Evolutionary conservation across 2,797 vertebrate genomes (phyloP).

Genomic region (Microchirus variegatus): DNA sequence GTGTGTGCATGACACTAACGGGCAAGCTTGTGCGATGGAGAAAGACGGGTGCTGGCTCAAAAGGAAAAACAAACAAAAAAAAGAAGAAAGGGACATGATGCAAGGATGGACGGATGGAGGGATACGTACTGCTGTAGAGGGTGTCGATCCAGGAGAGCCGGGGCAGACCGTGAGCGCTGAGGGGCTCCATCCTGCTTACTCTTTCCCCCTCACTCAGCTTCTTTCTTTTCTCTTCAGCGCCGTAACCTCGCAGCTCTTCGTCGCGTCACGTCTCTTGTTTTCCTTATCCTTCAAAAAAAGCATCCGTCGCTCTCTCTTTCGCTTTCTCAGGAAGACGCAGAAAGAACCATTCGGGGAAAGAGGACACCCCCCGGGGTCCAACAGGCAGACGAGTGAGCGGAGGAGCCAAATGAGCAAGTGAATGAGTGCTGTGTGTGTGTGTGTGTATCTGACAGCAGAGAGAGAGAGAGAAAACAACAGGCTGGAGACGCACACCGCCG

Average conservation of each 20-base stretch:
- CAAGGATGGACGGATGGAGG: slow-evolving; percentile 17
- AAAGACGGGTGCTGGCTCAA: slow-evolving; percentile 10
- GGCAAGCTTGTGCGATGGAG: slow-evolving; percentile 35
- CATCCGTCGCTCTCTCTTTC: slow-evolving; percentile 54
- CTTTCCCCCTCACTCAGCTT: slow-evolving; percentile 29
- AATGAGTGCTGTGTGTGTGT: slow-evolving; percentile 23
- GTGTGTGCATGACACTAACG: slow-evolving; percentile 32
- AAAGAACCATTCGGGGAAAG: slow-evolving; percentile 40
- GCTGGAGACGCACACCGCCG: slow-evolving; percentile 76
- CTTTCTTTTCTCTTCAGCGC: slow-evolving; percentile 58
- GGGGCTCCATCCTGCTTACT: slow-evolving; percentile 89
- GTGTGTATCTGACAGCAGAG: slow-evolving; percentile 9
- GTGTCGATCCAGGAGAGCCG: slow-evolving; percentile 99
- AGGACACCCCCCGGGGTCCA: slow-evolving; percentile 54
- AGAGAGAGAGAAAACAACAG: slow-evolving; percentile 69
- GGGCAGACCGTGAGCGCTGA: slow-evolving; percentile 92
- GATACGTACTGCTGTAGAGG: slow-evolving; percentile 96
- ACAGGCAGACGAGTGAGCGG: slow-evolving; percentile 51
- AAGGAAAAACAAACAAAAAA: slow-evolving; percentile 36
- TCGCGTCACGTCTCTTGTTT: slow-evolving; percentile 6
- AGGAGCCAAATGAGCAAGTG: slow-evolving; percentile 23
- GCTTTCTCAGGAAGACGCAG: slow-evolving; percentile 18
- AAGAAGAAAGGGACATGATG: slow-evolving; percentile 34
- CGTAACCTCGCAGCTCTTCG: slow-evolving; percentile 21
- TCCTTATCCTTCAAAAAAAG: slow-evolving; percentile 53